Percentiles rank a stretch among this genome's conserved stretches.
phyloP scores from a whole-genome alignment of 2,113 vertebrate genomes.

The Symphodus melops region DNA sequence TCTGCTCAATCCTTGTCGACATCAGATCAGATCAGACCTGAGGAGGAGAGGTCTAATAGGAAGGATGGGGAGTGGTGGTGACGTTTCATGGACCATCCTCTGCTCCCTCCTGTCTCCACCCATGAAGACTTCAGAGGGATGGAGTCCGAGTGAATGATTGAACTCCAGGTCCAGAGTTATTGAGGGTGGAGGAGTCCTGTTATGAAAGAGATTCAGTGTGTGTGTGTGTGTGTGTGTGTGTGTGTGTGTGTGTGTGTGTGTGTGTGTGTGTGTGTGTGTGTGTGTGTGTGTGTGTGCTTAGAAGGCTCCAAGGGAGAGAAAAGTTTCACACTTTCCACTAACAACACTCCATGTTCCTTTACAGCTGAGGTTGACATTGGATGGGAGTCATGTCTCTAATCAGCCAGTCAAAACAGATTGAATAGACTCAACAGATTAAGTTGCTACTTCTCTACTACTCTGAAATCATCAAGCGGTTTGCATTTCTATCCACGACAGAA shows the following conservation, averaged over 20 bases:
- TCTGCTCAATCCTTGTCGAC: conserved; percentile 19
- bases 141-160: conserved; percentile 21
- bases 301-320: conserved; percentile 24
- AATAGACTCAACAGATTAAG: conserved; percentile 13
- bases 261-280: conserved; percentile 5
- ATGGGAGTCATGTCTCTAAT: conserved; percentile 59
- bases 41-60: conserved; percentile 15
- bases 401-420: conserved; percentile 46
- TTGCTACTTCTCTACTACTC: conserved; percentile 31
- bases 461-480: conserved; percentile 2
- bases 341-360: conserved; percentile 21
- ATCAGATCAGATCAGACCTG: conserved; percentile 29
- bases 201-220: conserved; percentile 32
- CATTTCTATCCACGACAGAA: conserved; percentile 13
- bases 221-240: too few relatives aligned
- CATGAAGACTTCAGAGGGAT: conserved; percentile 43
- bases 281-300: conserved; percentile 20
- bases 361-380: conserved; percentile 39
- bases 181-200: conserved; percentile 20
- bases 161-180: conserved; percentile 14
- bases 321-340: conserved; percentile 55
- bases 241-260: too few relatives aligned
- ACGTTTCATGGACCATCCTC: conserved; percentile 66
- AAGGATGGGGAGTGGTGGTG: conserved; percentile 57
- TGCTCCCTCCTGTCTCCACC: conserved; percentile 60